Base-by-base conservation (phyloP, 2,888 invertebrate genomes). In the Leptopilina myrica region DNA sequence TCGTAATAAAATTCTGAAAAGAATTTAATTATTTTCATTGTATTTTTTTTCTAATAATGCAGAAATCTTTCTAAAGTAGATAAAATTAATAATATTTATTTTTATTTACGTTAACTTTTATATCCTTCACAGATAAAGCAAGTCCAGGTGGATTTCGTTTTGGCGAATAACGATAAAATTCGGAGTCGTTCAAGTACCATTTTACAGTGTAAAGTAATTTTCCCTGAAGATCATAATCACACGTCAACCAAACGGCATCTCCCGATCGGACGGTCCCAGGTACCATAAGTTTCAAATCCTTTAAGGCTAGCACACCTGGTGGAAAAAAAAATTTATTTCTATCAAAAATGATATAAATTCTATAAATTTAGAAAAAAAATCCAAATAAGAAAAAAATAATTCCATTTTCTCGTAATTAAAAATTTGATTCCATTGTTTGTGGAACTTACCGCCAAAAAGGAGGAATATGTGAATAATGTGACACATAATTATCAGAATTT, bases 101-200 rank as follows among this genome's bases (percentile, higher is more conserved):
- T 9, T 46, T 5, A 95, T 95, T 95, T 88, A 96, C 96, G 89
- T 96, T 96, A 26, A 96, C 95, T 76, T 94, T 93, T 26, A 96
- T 94, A 75, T 95, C 95, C 0, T 94, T 94, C 78, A 95, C 91
- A 0, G 94, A 93, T 86, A 95, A 96, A 53, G 94, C 95, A 91
- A 94, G 93, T 5, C 94, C 94, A 0, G 95, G 95, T 0, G 95
- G 95, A 88, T 94, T 93, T 87, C 95, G 95, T 79, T 95, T 93
- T 6, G 96, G 96, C 81, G 95, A 94, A 88, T 93, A 96, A 87
- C 96, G 93, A 92, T 96, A 96, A 93, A 96, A 96, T 92, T 96
- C 96, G 7, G 94, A 93, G 83, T 94, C 94, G 5, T 95, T 94
- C 80, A 95, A 93, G 92, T 96, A 96, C 96, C 96, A 96, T 90